Conservation (phyloP, 2,888 invertebrate species). For the Apodemia duryi region DNA sequence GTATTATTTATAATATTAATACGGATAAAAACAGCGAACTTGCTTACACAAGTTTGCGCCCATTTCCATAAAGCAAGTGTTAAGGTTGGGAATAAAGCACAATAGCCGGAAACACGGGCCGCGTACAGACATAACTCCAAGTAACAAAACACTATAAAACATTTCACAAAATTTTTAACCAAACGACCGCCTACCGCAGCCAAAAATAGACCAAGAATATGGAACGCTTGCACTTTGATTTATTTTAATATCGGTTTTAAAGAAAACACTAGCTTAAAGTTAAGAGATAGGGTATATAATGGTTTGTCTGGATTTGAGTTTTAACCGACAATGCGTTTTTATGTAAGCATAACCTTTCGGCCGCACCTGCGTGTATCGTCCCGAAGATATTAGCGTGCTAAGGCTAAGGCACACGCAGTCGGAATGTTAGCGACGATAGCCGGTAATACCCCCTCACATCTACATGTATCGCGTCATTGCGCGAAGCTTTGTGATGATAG, state of each 20-base stretch:
- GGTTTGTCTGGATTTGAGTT: background rate
- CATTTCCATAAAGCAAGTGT: background rate
- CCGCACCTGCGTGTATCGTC: no score
- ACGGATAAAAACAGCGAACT: background rate
- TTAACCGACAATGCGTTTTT: background rate
- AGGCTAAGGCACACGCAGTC: no score
- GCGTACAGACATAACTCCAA: slow-evolving; percentile 53
- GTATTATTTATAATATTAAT: no score
- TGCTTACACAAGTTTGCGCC: background rate
- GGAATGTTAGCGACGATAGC: no score
- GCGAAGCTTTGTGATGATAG: no score
- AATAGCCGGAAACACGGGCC: slow-evolving; percentile 71
- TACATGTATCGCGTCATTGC: no score
- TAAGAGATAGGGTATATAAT: background rate
- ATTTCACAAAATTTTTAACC: slow-evolving; percentile 60
- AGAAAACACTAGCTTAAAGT: background rate
- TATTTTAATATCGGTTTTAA: background rate
- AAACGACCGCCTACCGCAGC: slow-evolving; percentile 77
- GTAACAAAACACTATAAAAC: slow-evolving; percentile 56
- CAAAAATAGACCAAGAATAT: slow-evolving; percentile 64
- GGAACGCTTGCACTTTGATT: slow-evolving; percentile 13
- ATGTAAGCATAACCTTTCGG: background rate
- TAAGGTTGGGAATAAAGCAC: slow-evolving; percentile 38
- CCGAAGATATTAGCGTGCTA: no score
- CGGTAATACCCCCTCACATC: no score